A percentile compares a stretch with the other conserved stretches of the same genome.
phyloP scores from a whole-genome alignment of 1,140 invertebrate genomes.

The Sminthurinus signatus region DNA sequence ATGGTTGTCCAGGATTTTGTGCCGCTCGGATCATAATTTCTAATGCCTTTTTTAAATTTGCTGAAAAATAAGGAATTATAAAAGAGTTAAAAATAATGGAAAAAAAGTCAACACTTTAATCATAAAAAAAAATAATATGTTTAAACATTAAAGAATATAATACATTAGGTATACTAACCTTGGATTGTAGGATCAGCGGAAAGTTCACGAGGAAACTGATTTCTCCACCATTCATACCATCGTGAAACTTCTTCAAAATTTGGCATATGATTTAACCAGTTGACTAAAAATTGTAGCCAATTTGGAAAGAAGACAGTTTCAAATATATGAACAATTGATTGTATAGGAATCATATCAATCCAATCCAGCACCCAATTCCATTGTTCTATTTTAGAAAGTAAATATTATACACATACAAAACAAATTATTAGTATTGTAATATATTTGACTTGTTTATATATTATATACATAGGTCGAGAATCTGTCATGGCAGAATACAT shows the following conservation, averaged over 20 bases:
- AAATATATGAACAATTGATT: slow-evolving; percentile 63
- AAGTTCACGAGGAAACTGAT: slow-evolving; percentile 62
- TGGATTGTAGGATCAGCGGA: slow-evolving; percentile 62
- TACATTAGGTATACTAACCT: no score
- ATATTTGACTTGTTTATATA: no score
- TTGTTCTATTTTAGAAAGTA: slow-evolving; percentile 46
- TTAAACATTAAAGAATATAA: no score
- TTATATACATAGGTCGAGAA: no score
- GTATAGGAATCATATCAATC: slow-evolving; percentile 66
- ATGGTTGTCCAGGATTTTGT: slow-evolving; percentile 47
- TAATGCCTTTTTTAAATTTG: slow-evolving; percentile 78
- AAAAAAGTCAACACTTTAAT: not conserved
- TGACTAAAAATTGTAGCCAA: slow-evolving; percentile 65
- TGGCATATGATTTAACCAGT: slow-evolving; percentile 73
- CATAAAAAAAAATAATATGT: no score
- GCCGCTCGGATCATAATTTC: slow-evolving; percentile 86
- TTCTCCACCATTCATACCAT: slow-evolving; percentile 86
- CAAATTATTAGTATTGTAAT: no score
- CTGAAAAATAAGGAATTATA: slow-evolving; percentile 51
- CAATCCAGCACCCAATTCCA: slow-evolving; percentile 86
- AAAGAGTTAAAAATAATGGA: slow-evolving; percentile 23
- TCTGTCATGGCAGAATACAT: no score
- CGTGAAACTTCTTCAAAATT: slow-evolving; percentile 76
- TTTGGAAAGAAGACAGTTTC: slow-evolving; percentile 82
- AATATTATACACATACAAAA: no score